phyloP scores from a whole-genome alignment of 2,113 vertebrate genomes.

The Anser cygnoides region DNA sequence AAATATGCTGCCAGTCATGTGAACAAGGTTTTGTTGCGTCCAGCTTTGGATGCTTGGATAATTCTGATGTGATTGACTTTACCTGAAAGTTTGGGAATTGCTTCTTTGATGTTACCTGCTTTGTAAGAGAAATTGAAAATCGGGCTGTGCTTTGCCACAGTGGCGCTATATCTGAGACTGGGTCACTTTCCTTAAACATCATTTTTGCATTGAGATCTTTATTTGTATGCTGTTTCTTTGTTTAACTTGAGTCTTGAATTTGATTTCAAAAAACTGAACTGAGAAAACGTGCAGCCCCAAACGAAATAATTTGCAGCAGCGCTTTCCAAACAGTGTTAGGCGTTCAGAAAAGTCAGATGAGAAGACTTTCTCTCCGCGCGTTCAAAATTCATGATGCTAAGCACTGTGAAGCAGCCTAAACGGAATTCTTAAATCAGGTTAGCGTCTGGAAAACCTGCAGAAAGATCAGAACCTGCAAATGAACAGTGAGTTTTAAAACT shows the following conservation, averaged over 20 bases:
- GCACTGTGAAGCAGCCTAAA: not conserved
- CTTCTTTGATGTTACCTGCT: not conserved
- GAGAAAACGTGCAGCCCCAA: not conserved
- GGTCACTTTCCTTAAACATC: not conserved
- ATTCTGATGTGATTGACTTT: not conserved
- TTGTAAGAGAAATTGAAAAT: not conserved
- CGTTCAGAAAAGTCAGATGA: not conserved
- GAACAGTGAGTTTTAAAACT: not conserved
- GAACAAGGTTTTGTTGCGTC: not conserved
- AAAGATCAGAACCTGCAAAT: not conserved
- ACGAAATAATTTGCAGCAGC: not conserved
- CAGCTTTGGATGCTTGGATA: not conserved
- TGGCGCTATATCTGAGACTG: accelerated
- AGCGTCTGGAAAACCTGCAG: not conserved
- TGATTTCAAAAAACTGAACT: not conserved
- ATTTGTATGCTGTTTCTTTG: not conserved
- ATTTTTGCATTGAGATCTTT: not conserved
- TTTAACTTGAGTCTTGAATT: not conserved
- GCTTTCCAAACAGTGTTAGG: not conserved
- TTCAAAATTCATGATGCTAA: not conserved
- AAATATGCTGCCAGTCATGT: accelerated
- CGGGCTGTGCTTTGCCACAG: not conserved
- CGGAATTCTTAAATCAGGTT: not conserved
- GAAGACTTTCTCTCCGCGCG: accelerated
- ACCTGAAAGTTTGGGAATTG: not conserved